Evolutionary conservation across 2,113 vertebrate species (phyloP).

Genomic region (Benitochromis conjunctus): DNA sequence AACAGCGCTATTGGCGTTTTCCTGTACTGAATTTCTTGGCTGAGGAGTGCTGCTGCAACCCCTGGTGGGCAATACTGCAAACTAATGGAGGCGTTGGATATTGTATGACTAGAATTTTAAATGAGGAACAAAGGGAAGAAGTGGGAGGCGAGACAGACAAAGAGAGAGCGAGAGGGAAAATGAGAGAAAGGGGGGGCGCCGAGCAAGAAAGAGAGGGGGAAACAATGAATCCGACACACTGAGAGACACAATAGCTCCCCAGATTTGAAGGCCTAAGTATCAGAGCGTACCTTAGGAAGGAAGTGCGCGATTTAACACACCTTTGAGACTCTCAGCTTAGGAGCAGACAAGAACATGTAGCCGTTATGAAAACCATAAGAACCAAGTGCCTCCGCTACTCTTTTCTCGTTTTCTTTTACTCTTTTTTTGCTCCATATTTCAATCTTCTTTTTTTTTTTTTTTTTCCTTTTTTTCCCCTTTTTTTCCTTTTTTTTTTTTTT

Average conservation of each 20-base stretch:
- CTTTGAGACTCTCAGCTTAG: constrained; percentile 23
- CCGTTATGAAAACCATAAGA: constrained; percentile 21
- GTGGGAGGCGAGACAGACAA: constrained; percentile 43
- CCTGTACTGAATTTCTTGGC: constrained; percentile 51
- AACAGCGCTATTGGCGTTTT: constrained; percentile 33
- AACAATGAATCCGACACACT: constrained; percentile 37
- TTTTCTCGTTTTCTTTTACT: not conserved
- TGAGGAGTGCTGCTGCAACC: constrained; percentile 38
- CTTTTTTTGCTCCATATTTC: not conserved
- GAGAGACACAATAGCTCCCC: constrained; percentile 61
- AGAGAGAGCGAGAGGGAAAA: not conserved
- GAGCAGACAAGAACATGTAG: constrained; percentile 21
- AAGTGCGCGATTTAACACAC: constrained; percentile 39
- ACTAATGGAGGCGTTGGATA: constrained; percentile 54
- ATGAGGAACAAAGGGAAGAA: constrained; percentile 49
- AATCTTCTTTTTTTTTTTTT: not conserved
- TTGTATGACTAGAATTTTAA: constrained; percentile 65
- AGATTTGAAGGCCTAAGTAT: constrained; percentile 45
- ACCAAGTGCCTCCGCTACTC: not conserved
- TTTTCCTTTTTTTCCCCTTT: too few relatives aligned
- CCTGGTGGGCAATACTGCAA: constrained; percentile 57
- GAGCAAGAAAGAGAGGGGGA: not conserved
- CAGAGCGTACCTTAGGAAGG: constrained; percentile 27
- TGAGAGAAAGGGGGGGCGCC: not conserved
- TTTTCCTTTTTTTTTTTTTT: not conserved